These are phyloP conservation scores for Chaetorhynchus papuensis DNA, from an alignment of 2,113 vertebrate species.

Conservation along the genomic window DNA sequence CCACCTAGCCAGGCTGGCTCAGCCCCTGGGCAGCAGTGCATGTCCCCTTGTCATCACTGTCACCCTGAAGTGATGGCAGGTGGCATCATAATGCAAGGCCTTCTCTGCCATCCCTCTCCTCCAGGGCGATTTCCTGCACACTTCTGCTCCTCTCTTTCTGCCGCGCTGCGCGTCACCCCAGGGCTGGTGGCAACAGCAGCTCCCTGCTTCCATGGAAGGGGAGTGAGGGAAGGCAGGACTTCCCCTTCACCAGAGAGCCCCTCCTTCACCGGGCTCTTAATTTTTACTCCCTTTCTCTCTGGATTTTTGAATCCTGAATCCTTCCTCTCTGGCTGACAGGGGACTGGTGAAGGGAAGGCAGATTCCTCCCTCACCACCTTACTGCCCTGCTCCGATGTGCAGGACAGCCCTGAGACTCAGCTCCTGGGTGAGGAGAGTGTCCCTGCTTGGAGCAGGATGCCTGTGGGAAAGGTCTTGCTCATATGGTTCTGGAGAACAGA, in stretches of 20 bases:
- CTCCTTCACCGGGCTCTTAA: background rate
- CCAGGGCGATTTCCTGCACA: background rate
- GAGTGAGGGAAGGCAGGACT: background rate
- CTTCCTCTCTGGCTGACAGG: background rate
- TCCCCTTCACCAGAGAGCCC: background rate
- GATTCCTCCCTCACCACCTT: fast-evolving
- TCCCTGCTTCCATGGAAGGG: background rate
- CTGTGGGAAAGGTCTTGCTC: background rate
- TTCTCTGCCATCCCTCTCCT: background rate
- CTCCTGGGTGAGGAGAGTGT: background rate
- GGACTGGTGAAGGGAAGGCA: background rate
- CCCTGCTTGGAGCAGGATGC: background rate
- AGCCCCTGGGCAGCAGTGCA: background rate
- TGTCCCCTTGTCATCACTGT: background rate
- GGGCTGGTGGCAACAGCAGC: background rate
- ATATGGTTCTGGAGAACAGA: background rate
- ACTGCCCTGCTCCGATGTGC: background rate
- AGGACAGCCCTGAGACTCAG: background rate
- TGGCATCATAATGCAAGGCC: background rate
- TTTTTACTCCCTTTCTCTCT: background rate
- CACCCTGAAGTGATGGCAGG: background rate
- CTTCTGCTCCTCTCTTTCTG: background rate
- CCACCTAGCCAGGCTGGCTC: fast-evolving
- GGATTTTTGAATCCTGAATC: background rate
- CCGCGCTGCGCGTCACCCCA: background rate